Evolutionary conservation across 2,888 invertebrate genomes (phyloP).

Genomic region (Melanostoma scalare): DNA sequence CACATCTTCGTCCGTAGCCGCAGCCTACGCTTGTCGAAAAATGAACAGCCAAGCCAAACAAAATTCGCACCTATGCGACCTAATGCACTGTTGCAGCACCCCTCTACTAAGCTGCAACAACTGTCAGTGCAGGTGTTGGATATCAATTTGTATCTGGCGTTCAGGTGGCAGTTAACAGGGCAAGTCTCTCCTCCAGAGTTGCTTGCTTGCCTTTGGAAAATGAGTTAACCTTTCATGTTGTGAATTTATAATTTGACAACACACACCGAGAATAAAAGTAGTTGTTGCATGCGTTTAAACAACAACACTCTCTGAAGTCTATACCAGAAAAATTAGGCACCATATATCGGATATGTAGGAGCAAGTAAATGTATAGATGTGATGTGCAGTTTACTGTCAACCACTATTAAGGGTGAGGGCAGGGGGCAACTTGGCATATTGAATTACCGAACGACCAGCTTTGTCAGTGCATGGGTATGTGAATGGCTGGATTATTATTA

Average conservation of each 20-base stretch:
- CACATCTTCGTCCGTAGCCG: constrained; percentile 24
- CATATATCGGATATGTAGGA: constrained; percentile 12
- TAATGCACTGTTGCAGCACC: constrained; percentile 10
- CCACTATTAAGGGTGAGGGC: constrained; percentile 29
- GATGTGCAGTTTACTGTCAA: constrained; percentile 47
- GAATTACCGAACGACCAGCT: constrained; percentile 60
- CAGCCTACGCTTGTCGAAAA: constrained; percentile 58
- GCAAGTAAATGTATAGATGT: not conserved
- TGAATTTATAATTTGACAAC: constrained; percentile 74
- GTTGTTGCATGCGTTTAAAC: constrained; percentile 45
- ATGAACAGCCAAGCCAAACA: constrained; percentile 38
- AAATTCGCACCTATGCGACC: constrained; percentile 51
- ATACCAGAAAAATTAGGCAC: constrained; percentile 54
- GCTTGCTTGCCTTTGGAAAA: constrained; percentile 52
- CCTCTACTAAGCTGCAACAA: constrained; percentile 13
- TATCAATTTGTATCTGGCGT: constrained; percentile 69
- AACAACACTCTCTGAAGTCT: constrained; percentile 37
- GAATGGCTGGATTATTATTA: constrained; percentile 13
- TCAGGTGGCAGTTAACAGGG: constrained; percentile 71
- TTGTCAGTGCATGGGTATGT: constrained; percentile 44
- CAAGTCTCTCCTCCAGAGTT: constrained; percentile 60
- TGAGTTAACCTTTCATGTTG: constrained; percentile 75
- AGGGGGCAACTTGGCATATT: constrained; percentile 39
- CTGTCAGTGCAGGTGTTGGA: constrained; percentile 72
- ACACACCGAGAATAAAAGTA: constrained; percentile 2